A percentile compares a stretch with the other conserved stretches of the same genome.
Evolutionary conservation across 1,140 invertebrate species (phyloP).

Genomic region (Eciton burchellii): DNA sequence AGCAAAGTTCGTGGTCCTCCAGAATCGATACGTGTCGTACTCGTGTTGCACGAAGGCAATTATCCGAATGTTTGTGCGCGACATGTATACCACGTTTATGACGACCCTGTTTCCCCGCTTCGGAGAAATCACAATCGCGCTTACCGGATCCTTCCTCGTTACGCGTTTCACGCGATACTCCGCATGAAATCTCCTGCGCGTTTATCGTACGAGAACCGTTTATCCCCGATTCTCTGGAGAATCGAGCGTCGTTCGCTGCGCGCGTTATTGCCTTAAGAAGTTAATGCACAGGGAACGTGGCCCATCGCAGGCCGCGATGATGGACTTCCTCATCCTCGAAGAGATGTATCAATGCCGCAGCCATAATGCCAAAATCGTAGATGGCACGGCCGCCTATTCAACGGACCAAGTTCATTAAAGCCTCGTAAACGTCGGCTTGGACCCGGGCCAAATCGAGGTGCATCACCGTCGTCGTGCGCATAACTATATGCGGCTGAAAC

Average conservation of each 20-base stretch:
- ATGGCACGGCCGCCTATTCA: conserved; percentile 9
- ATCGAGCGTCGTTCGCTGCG: too few species aligned
- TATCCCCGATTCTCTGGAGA: too few species aligned
- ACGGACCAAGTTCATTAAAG: conserved; percentile 52
- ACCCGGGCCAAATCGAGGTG: conserved; percentile 68
- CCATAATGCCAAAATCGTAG: not conserved
- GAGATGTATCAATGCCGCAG: not conserved
- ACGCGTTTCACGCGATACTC: too few species aligned
- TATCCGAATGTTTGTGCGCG: not conserved
- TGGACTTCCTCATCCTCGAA: not conserved
- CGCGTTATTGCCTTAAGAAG: too few species aligned
- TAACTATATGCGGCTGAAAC: conserved; percentile 66
- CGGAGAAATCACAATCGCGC: too few species aligned
- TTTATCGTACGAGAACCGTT: too few species aligned
- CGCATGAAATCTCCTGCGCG: too few species aligned
- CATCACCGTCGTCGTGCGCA: conserved; percentile 49
- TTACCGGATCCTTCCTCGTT: too few species aligned
- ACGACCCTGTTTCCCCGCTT: too few species aligned
- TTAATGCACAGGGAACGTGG: not conserved
- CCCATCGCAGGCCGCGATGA: not conserved
- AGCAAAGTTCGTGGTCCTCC: conserved; percentile 21
- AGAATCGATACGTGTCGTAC: conserved; percentile 34
- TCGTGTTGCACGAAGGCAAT: conserved; percentile 24
- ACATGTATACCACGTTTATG: too few species aligned
- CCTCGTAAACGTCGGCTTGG: conserved; percentile 65